Percentiles rank a stretch among this genome's conserved stretches.
Conservation (phyloP, 2,797 vertebrate genomes). For the Enteromius viviparus region DNA sequence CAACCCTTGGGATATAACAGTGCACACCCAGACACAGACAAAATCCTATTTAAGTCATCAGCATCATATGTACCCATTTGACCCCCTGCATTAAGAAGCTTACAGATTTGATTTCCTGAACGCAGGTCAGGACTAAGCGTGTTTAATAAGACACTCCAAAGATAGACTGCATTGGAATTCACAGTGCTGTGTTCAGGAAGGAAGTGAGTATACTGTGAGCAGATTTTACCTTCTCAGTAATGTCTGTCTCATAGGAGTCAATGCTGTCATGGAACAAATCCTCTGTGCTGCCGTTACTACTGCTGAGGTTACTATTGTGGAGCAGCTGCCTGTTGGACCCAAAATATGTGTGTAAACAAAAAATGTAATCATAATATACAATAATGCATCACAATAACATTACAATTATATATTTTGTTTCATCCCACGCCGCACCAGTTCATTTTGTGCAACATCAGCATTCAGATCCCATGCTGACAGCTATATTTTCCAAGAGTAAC, state of each 20-base stretch:
- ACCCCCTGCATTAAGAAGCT: constrained; percentile 8
- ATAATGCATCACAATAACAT: constrained; percentile 7
- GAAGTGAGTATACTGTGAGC: neutral
- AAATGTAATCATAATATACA: neutral
- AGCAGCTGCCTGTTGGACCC: constrained; percentile 86
- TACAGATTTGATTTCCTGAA: neutral
- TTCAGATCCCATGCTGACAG: constrained; percentile 10
- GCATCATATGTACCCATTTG: neutral
- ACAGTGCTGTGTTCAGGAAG: neutral
- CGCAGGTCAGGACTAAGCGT: constrained; percentile 5
- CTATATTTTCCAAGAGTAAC: neutral
- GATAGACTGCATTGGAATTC: neutral
- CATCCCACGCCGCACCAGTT: constrained; percentile 20
- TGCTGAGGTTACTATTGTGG: constrained; percentile 96
- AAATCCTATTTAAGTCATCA: neutral
- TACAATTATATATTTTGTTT: neutral
- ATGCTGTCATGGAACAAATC: constrained; percentile 96
- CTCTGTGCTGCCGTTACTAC: constrained; percentile 95
- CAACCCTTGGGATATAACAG: neutral
- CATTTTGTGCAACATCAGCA: neutral
- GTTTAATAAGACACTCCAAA: constrained; percentile 4
- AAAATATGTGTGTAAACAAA: constrained; percentile 49
- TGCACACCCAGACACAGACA: constrained; percentile 30
- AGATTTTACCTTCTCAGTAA: constrained; percentile 89
- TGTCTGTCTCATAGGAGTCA: constrained; percentile 93